A percentile compares a stretch with the other conserved stretches of the same genome.
These are phyloP conservation scores for Psilanteris sp. DNA, from an alignment of 1,140 invertebrate species.

Conservation along the genomic window DNA sequence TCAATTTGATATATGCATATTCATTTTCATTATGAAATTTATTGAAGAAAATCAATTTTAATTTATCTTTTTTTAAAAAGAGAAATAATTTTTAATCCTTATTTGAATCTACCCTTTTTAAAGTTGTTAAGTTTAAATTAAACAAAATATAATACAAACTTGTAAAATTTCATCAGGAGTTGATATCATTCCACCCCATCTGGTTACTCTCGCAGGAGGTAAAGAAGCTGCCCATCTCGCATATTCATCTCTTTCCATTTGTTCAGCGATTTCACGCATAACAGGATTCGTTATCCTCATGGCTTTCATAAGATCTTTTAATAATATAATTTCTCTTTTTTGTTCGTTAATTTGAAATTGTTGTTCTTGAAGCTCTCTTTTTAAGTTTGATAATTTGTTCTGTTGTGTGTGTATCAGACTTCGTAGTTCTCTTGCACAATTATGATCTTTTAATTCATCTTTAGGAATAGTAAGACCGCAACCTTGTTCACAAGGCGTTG, in stretches of 20 bases:
- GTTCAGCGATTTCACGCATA: conserved; percentile 92
- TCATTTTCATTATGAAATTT: too few species aligned
- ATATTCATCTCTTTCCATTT: conserved; percentile 96
- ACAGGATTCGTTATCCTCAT: conserved; percentile 94
- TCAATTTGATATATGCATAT: too few species aligned
- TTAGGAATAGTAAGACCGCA: conserved; percentile 96
- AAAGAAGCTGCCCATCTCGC: conserved; percentile 94
- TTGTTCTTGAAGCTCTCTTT: conserved; percentile 91
- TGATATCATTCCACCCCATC: conserved; percentile 98
- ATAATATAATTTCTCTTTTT: conserved; percentile 90
- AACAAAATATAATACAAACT: conserved; percentile 81
- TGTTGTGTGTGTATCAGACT: conserved; percentile 92
- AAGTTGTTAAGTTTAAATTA: too few species aligned
- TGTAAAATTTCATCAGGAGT: conserved; percentile 96
- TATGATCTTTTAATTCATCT: conserved; percentile 96
- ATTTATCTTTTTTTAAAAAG: too few species aligned
- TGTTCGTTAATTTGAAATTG: conserved; percentile 93
- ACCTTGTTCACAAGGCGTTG: conserved; percentile 94
- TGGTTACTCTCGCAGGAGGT: conserved; percentile 91
- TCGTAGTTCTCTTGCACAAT: conserved; percentile 93
- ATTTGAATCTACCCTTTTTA: too few species aligned
- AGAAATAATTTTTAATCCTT: too few species aligned
- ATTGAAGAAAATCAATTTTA: too few species aligned
- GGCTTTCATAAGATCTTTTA: conserved; percentile 95
- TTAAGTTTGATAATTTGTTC: conserved; percentile 90